Percentiles rank a stretch among this genome's conserved stretches.
These are phyloP conservation scores for Ophthalmolycus amberensis DNA, from an alignment of 2,113 vertebrate species.

Conservation along the genomic window DNA sequence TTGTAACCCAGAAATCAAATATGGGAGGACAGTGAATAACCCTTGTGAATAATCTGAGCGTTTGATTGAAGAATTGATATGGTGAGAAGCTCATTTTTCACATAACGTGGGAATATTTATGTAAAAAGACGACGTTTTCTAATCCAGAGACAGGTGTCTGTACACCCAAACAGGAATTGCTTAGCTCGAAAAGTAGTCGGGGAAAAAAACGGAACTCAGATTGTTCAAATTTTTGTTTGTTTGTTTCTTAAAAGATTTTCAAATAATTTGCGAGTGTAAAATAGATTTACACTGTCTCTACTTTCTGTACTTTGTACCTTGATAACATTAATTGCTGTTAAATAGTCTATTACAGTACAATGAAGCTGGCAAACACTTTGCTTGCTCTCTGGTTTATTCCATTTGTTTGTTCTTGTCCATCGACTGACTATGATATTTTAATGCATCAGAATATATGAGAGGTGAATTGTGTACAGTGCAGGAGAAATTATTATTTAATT, in stretches of 20 bases:
- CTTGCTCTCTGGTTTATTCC: not conserved
- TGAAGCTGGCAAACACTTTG: not conserved
- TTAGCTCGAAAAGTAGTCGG: not conserved
- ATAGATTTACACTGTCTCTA: no score
- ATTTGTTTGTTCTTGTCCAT: not conserved
- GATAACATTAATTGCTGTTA: not conserved
- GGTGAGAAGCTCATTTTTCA: not conserved
- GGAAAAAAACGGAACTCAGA: not conserved
- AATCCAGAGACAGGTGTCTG: not conserved
- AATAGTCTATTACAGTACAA: not conserved
- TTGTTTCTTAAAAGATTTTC: not conserved
- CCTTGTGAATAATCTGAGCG: constrained; percentile 6
- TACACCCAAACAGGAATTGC: not conserved
- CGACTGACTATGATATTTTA: not conserved
- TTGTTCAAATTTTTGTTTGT: not conserved
- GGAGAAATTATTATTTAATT: not conserved
- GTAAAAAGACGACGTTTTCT: not conserved
- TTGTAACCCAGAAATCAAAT: not conserved
- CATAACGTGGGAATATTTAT: not conserved
- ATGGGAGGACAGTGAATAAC: not conserved
- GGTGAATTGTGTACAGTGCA: not conserved
- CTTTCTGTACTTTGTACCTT: not conserved
- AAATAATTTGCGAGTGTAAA: no score
- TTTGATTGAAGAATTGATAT: constrained; percentile 40
- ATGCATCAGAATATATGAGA: not conserved